Base-by-base conservation (phyloP, 2,113 vertebrate species). In the Cairina moschata region DNA sequence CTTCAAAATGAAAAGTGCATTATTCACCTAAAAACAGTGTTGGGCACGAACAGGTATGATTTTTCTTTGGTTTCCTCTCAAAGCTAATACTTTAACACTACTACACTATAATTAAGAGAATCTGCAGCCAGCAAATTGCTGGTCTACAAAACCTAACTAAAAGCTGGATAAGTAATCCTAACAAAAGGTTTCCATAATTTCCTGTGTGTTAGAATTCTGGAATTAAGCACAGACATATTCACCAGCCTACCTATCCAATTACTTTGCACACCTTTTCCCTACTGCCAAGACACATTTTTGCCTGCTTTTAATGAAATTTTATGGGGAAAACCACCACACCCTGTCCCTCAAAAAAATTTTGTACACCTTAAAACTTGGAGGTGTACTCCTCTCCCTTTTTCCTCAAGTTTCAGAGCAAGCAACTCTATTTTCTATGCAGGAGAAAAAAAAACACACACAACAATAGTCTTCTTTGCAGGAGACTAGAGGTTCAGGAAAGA, bases 401-500 rank as follows among this genome's bases (percentile, higher is more conserved):
- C 21, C 26, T 60, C 29, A 55, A 34, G 68, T 89, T 68, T 68
- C 77, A 82, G 88, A 48, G 42, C 6, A 75, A 83, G 71, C 26
- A 60, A 75, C 28, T 46, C 36, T 11, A 84, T 72, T 15, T 18
- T 71, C 26, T 9, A 58, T 4, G 16, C n/a, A 63, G 50, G 26
- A 74, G 46, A 48, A 46, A 46, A 46, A 18, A 44, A 44, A 44
- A 7, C 18, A 46, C 17, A 46, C 17, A 46, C 0, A 0, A 76
- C 74, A 91, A 68, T 8, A 82, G 58, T 13, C 54, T 68, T 73
- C 74, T 66, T 81, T 68, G 46, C 68, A 83, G 56, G 59, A 87
- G 46, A 31, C 65, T 63, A 21, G 25, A 91, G 68, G 63, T 93
- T 80, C 82, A 83, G 52, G 79, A 48, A n/a, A 90, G 40, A 56